Percentiles rank a stretch among this genome's conserved stretches.
These are phyloP conservation scores for Meiosimyza decipiens DNA, from an alignment of 2,888 invertebrate species.

Conservation along the genomic window DNA sequence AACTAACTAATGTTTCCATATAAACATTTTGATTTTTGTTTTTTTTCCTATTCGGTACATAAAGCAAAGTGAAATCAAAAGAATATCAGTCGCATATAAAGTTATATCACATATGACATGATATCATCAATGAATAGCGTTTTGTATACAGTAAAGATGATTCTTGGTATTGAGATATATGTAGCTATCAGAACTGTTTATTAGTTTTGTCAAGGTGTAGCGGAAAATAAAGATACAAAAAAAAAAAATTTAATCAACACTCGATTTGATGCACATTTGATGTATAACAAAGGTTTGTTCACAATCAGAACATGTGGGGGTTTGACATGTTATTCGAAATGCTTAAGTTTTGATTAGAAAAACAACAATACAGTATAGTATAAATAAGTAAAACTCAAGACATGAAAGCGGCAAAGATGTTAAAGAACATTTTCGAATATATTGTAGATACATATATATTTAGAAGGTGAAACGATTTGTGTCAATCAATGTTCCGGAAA, in stretches of 20 bases:
- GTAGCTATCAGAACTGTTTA: background rate
- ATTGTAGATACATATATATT: too few species aligned
- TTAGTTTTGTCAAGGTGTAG: too few species aligned
- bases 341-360: constrained; percentile 25
- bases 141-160: background rate
- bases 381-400: constrained; percentile 3
- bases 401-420: constrained; percentile 1
- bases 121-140: background rate
- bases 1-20: constrained; percentile 40
- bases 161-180: background rate
- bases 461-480: too few species aligned
- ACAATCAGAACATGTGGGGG: too few species aligned
- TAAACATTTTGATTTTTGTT: background rate
- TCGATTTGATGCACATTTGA: constrained; percentile 33
- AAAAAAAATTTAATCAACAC: constrained; percentile 21
- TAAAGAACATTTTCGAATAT: background rate
- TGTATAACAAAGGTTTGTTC: constrained; percentile 10
- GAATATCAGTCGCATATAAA: background rate
- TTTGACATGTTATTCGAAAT: background rate
- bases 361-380: background rate
- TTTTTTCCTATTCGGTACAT: background rate
- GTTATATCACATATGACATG: too few species aligned
- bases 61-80: constrained; percentile 14
- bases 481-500: too few species aligned
- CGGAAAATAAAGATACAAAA: too few species aligned